Evolutionary conservation across 2,888 invertebrate genomes (phyloP), one percentile per base, ranked within the genome.

Genomic region (Megamerina dolium): DNA sequence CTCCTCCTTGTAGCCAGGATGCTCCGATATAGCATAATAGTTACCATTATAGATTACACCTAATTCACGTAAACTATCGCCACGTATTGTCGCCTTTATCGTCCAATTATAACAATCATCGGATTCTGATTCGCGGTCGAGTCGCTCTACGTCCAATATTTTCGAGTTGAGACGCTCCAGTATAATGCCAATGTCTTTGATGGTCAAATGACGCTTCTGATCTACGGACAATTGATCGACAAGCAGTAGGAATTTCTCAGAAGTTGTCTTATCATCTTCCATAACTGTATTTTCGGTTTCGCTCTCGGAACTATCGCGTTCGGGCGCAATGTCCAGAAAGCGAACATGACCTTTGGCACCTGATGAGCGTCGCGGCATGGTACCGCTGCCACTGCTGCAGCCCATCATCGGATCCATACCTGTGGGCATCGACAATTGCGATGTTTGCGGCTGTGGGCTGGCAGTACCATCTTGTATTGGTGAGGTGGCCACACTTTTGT

Each of bases 41-140:
- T 91, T 92, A 51, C 91, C 91, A 74, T 92, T 91, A 75, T 93
- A 93, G 68, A 93, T 89, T 58, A 93, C 89, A 51, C 93, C 93
- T 51, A 93, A 77, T 73, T 93, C 92, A 45, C 91, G 79, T 61
- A 93, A 75, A 59, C 89, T 87, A 73, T 92, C 91, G 40, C 93
- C 93, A 50, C 90, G 79, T 67, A 93, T 92, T 59, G 91, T 88
- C 61, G 93, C 93, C 74, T 91, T 92, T 75, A 93, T 93, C 73
- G 92, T 92, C 93, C 93, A 93, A 74, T 92, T 91, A 78, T 90
- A 90, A 70, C 90, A 90, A 73, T 92, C 91, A 73, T 89, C 89
- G 70, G 88, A 88, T 72, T 92, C 92, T 58, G 86, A 87, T 72
- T 93, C 92, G 46, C 93, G 80, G 72, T 92, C 91, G 57, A 93